phyloP scores from a whole-genome alignment of 2,888 invertebrate species.

The Spisula solida region DNA sequence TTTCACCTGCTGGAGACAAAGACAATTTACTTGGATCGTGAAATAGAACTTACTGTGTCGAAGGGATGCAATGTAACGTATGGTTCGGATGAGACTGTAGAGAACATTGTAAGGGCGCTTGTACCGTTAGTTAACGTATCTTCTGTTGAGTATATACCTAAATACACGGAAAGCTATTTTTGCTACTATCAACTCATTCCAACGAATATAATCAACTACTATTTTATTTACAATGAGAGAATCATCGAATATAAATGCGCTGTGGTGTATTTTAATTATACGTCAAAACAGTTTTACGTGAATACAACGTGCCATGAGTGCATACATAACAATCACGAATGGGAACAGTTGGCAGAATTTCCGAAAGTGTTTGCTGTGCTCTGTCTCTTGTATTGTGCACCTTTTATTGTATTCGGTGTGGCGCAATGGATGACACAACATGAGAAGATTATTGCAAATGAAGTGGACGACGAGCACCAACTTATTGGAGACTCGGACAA shows the following conservation, averaged over 20 bases:
- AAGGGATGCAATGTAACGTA: conserved; percentile 35
- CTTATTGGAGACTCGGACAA: neutral
- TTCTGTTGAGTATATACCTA: neutral
- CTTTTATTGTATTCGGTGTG: conserved; percentile 42
- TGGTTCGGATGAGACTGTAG: conserved; percentile 40
- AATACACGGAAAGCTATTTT: conserved; percentile 52
- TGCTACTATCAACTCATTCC: conserved; percentile 46
- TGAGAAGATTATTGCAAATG: conserved; percentile 25
- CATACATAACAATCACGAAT: neutral
- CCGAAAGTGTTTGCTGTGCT: conserved; percentile 50
- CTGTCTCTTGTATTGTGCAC: conserved; percentile 46
- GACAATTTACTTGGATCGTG: conserved; percentile 32
- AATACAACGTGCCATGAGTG: neutral
- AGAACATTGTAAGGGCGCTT: conserved; percentile 38
- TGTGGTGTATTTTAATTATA: neutral
- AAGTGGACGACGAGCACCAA: neutral
- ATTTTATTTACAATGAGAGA: conserved; percentile 48
- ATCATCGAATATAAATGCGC: conserved; percentile 55
- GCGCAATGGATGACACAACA: conserved; percentile 38
- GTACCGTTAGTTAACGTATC: conserved; percentile 9
- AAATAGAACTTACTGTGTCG: conserved; percentile 21
- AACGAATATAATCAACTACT: conserved; percentile 21
- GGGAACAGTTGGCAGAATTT: neutral
- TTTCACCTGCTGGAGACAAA: conserved; percentile 59
- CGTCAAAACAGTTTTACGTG: neutral